phyloP scores from a whole-genome alignment of 2,888 invertebrate species.

The Perithous albicinctus region DNA sequence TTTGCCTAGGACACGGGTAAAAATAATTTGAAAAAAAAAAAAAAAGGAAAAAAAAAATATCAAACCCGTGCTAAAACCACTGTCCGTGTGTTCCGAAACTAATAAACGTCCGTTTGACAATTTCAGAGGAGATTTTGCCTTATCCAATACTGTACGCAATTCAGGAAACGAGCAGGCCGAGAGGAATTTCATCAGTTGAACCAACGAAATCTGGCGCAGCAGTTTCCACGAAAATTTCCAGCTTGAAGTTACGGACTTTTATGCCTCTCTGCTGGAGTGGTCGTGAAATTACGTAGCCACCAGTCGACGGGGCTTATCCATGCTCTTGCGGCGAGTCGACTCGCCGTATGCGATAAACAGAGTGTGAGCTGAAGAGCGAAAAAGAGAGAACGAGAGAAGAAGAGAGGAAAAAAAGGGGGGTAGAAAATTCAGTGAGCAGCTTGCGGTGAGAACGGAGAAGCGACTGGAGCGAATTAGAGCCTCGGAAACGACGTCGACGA shows the following conservation, averaged over 20 bases:
- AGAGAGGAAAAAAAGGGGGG: conserved; percentile 6
- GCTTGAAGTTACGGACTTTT: conserved; percentile 12
- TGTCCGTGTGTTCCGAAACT: not conserved
- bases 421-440: conserved; percentile 41
- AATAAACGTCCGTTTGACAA: conserved; percentile 13
- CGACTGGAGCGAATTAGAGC: conserved; percentile 43
- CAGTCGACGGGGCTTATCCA: conserved; percentile 33
- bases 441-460: conserved; percentile 33
- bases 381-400: not conserved
- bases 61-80: not conserved
- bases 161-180: conserved; percentile 9
- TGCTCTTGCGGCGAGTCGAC: conserved; percentile 4
- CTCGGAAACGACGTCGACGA: conserved; percentile 22
- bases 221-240: conserved; percentile 19
- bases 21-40: not conserved
- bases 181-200: conserved; percentile 59
- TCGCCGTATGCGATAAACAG: conserved; percentile 4
- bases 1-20: conserved; percentile 4
- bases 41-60: not conserved
- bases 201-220: conserved; percentile 14
- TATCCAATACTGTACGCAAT: conserved; percentile 30
- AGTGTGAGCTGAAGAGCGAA: not conserved
- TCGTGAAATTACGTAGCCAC: conserved; percentile 49
- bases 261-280: conserved; percentile 8
- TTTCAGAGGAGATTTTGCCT: not conserved